phyloP scores from a whole-genome alignment of 1,140 invertebrate species.

The Macrobrachium nipponense region DNA sequence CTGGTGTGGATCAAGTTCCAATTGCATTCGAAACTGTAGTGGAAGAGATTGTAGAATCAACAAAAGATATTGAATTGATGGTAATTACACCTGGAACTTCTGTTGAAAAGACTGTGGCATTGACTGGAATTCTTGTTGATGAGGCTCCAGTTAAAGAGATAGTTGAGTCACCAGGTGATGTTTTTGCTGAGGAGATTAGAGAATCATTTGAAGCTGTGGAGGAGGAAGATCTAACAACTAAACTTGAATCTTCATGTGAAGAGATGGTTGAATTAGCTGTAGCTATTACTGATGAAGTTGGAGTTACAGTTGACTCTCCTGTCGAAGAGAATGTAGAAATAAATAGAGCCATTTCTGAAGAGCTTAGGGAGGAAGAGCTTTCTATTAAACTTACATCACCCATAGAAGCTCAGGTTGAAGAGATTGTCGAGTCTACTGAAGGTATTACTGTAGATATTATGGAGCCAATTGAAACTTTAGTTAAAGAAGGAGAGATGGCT shows the following conservation, averaged over 20 bases:
- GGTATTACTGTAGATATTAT: neutral
- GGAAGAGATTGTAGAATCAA: neutral
- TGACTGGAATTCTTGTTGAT: neutral
- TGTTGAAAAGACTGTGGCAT: too few species aligned
- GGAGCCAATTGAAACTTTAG: neutral
- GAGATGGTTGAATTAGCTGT: neutral
- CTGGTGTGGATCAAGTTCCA: neutral
- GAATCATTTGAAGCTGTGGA: neutral
- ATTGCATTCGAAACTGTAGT: neutral
- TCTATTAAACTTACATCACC: too few species aligned
- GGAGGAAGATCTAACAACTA: neutral
- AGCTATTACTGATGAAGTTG: neutral
- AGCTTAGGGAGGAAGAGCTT: too few species aligned
- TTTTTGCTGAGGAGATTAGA: neutral
- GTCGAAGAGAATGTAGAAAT: too few species aligned
- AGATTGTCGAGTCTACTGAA: neutral
- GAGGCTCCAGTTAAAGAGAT: neutral
- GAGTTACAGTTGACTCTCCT: neutral
- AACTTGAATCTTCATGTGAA: neutral
- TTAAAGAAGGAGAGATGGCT: neutral
- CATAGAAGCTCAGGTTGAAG: too few species aligned
- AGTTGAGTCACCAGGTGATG: neutral
- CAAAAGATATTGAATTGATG: too few species aligned
- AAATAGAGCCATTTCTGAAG: too few species aligned
- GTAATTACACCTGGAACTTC: too few species aligned